Conservation (phyloP, 2,113 vertebrate species). For the Calypte anna region DNA sequence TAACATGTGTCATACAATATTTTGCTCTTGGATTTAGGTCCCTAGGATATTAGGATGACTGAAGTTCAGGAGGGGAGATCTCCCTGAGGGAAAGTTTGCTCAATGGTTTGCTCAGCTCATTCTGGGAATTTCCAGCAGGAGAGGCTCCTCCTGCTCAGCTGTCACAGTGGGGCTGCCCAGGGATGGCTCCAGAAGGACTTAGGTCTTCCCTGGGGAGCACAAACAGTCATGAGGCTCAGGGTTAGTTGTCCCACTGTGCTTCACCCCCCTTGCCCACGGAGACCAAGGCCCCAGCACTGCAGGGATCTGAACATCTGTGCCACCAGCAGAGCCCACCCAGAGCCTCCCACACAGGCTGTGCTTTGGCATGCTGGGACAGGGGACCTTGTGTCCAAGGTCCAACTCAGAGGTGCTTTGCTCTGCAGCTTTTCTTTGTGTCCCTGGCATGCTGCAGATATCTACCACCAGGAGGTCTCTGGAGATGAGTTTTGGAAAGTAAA, state of each 20-base stretch:
- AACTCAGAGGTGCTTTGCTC: not conserved
- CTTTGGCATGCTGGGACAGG: accelerated
- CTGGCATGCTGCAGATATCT: not conserved
- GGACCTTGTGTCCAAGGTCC: accelerated
- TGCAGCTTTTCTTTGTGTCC: not conserved
- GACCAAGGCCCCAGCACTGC: accelerated
- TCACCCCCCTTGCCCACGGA: accelerated
- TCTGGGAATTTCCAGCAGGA: not conserved
- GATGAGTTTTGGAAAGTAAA: not conserved
- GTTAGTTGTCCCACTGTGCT: not conserved
- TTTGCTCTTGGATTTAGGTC: not conserved
- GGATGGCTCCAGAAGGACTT: not conserved
- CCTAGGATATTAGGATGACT: not conserved
- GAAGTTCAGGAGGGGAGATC: not conserved
- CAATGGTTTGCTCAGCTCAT: not conserved
- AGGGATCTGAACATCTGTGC: accelerated
- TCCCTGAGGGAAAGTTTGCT: not conserved
- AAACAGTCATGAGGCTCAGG: not conserved
- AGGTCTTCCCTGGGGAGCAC: not conserved
- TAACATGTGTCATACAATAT: not conserved
- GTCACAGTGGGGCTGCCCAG: not conserved
- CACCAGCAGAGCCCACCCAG: accelerated
- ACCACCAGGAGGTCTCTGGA: not conserved
- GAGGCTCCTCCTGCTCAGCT: not conserved
- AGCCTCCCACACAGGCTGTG: accelerated